A percentile compares a stretch with the other conserved stretches of the same genome.
These are phyloP conservation scores for Drosophila eohydei DNA, from an alignment of 2,888 invertebrate species.

Conservation along the genomic window DNA sequence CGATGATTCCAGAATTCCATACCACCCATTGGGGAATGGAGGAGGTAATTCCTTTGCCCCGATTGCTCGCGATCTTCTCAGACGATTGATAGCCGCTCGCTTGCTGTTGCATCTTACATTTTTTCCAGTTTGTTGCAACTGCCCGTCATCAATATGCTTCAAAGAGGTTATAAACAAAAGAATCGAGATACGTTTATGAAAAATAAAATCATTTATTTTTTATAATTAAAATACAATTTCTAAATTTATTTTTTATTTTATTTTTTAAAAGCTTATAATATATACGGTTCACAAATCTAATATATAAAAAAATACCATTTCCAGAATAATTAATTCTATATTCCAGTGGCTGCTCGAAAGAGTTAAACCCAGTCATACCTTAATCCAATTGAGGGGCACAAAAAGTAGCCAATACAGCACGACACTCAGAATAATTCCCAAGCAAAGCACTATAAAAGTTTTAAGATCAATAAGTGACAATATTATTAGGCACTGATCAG, in stretches of 20 bases:
- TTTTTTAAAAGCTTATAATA: no score
- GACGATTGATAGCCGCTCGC: slow-evolving; percentile 84
- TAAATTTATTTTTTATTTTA: neutral
- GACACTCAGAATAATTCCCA: slow-evolving; percentile 10
- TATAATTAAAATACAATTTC: neutral
- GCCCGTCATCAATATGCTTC: slow-evolving; percentile 57
- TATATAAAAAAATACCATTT: neutral
- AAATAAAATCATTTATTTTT: neutral
- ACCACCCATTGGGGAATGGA: slow-evolving; percentile 96
- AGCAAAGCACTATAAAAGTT: neutral
- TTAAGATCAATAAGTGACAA: neutral
- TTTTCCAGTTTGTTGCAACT: slow-evolving; percentile 25
- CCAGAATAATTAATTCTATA: neutral
- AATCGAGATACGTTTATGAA: neutral
- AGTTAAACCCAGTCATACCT: slow-evolving; percentile 59
- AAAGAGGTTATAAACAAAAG: neutral
- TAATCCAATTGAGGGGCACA: slow-evolving; percentile 71
- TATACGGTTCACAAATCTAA: neutral
- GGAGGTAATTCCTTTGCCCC: slow-evolving; percentile 89
- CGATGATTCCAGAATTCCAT: slow-evolving; percentile 89
- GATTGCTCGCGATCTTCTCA: slow-evolving; percentile 86
- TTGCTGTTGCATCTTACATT: slow-evolving; percentile 41
- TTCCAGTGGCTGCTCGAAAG: neutral
- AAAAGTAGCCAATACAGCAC: slow-evolving; percentile 71
- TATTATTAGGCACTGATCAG: slow-evolving; percentile 20